Base-by-base conservation (phyloP, 2,113 vertebrate species). In the Brevimyrus niger region DNA sequence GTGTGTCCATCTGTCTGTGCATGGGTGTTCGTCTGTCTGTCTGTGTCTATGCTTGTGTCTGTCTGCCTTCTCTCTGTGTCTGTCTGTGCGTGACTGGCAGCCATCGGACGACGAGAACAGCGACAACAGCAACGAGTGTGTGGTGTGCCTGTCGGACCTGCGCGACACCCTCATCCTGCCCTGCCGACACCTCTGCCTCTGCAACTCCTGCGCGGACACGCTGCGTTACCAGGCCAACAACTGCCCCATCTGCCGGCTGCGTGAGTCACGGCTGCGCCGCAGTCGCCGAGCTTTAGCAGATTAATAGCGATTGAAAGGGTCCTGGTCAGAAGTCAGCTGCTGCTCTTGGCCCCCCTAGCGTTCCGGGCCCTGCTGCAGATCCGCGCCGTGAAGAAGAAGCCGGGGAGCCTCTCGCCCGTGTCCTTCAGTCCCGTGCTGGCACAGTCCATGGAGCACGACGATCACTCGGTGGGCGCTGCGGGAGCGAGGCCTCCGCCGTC, bases 281-380 rank as follows among this genome's bases (percentile, higher is more conserved):
- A 3, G n/a, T 65, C 61, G n/a, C 61, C 61, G 9, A 65, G n/a
- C n/a, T 65, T 69, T 31, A 61, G 31, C 31, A 69, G 61, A 27
- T 31, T 69, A 48, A 48, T 48, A 48, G 61, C 31, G n/a, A 31
- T 69, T 69, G n/a, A 31, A 31, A 11, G 61, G n/a, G 73, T 38
- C 9, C 31, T 42, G 73, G 73, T 38, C 4, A 17, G 11, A 38
- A 17, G 27, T 76, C 73, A 76, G 82, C 44, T 84, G 19, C 21
- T 23, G 82, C n/a, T 19, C 46, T 38, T n/a, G 15, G 7, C 35
- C 91, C 92, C 88, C 27, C 0, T 87, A 99, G 98, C 98, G 0
- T 99, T 99, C 94, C 97, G 98, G 42, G 98, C 98, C 53, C 95
- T 99, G 92, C 96, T 99, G 94, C 98, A 99, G 96, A 99, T 99